These are phyloP conservation scores for Aurelia sp. DNA, from an alignment of 30 jellyfish, hydroid and myxozoan species.

Conservation along the genomic window DNA sequence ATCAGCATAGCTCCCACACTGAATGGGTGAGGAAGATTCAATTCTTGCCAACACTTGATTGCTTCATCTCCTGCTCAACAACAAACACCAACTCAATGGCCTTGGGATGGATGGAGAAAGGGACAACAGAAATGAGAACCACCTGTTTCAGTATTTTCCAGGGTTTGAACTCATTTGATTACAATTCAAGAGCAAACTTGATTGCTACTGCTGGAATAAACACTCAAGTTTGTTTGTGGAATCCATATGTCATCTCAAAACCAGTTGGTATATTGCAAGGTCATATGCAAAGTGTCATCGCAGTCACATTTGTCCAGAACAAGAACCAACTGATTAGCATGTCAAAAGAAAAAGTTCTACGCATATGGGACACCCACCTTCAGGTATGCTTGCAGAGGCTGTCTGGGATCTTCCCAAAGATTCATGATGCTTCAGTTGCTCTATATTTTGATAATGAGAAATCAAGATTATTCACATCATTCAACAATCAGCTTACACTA, in stretches of 20 bases:
- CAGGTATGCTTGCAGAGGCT: constrained; percentile 94
- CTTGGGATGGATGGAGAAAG: constrained; percentile 91
- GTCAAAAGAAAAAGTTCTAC: constrained; percentile 86
- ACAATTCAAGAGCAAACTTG: constrained; percentile 70
- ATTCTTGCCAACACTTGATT: constrained; percentile 76
- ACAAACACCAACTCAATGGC: constrained; percentile 78
- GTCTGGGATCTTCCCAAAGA: constrained; percentile 84
- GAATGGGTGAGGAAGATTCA: constrained; percentile 90
- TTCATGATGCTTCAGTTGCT: constrained; percentile 74
- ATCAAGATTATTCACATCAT: constrained; percentile 63
- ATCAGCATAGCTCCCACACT: constrained; percentile 64
- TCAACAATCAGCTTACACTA: constrained; percentile 72
- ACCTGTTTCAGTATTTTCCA: constrained; percentile 72
- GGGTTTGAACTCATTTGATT: constrained; percentile 94
- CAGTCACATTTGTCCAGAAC: constrained; percentile 74
- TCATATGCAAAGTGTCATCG: constrained; percentile 87
- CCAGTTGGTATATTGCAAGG: constrained; percentile 96
- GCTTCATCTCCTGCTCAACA: constrained; percentile 88
- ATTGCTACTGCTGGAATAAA: constrained; percentile 98
- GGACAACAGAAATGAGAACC: constrained; percentile 62
- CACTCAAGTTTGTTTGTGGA: constrained; percentile 92
- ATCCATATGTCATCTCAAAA: constrained; percentile 91
- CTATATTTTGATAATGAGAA: constrained; percentile 78
- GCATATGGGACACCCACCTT: constrained; percentile 96
- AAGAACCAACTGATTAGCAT: constrained; percentile 85